Evolutionary conservation across 2,113 vertebrate species (phyloP), one percentile per base, ranked within the genome.

Genomic region (Sciurus niger): DNA sequence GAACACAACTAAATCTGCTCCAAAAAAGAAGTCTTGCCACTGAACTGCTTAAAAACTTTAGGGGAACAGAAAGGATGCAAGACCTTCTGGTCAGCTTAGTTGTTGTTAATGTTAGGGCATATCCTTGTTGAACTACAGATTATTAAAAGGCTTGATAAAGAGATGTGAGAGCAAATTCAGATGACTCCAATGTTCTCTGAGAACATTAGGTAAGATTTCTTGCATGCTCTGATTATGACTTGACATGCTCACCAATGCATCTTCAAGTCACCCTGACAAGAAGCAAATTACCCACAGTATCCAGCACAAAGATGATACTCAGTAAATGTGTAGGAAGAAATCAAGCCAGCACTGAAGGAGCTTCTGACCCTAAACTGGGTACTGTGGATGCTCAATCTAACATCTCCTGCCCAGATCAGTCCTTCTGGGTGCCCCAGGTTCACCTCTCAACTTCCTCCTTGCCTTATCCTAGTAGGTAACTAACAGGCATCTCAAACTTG

Each of bases 101-200:
- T 77, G 76, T 93, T 79, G 58, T 48, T 78, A 58, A 0, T 43
- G 34, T 63, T 84, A 67, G 43, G 60, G 89, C 83, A 82, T 40
- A 76, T 65, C n/a, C 32, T 95, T 37, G 40, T 20, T 51, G 82
- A 94, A 40, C 0, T 8, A 78, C 6, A 32, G 4, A 88, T 34
- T 94, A 82, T 93, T 93, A 86, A 11, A 60, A 84, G 37, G 16
- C 51, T 48, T 65, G 37, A 37, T 37, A 37, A 37, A 37, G 46
- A 92, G 24, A 89, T 73, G 34, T 93, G 53, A 76, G 55, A 76
- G 70, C 60, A 90, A 94, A 93, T 85, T 94, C 25, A 63, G 12
- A 6, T 60, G 17, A 86, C 76, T 89, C 32, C 34, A n/a, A 79
- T 84, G 51, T 63, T 87, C 48, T 83, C 55, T 74, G 22, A 92